Conservation (phyloP, 2,797 vertebrate species). For the Phoebastria nigripes region DNA sequence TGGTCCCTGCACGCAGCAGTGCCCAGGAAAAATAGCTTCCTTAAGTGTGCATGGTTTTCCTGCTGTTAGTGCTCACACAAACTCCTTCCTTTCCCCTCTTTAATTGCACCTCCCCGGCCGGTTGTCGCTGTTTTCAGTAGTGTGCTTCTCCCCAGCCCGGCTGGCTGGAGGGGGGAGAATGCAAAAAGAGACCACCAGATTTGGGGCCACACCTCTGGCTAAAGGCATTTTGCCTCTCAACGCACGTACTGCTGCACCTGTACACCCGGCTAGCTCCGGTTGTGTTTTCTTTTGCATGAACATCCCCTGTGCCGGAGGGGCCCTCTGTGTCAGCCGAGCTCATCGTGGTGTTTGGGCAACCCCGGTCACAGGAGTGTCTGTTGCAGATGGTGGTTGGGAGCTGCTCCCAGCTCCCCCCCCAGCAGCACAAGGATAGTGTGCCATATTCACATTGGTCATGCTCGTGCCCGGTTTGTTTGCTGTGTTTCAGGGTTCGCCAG, state of each 20-base stretch:
- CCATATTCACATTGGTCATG: accelerated
- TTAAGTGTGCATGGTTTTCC: background rate
- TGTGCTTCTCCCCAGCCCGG: background rate
- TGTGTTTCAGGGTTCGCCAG: constrained; percentile 82
- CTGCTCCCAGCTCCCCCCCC: background rate
- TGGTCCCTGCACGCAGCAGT: background rate
- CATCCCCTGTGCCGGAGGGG: background rate
- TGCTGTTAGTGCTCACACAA: background rate
- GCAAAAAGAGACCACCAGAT: background rate
- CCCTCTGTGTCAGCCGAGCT: background rate
- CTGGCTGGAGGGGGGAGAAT: background rate
- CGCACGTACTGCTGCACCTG: background rate
- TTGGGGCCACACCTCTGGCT: background rate
- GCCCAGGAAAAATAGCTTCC: background rate
- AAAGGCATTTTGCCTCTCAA: background rate
- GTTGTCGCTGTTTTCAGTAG: background rate
- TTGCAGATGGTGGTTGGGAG: accelerated
- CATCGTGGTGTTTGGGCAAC: accelerated
- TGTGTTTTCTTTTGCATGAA: background rate
- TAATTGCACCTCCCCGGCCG: background rate
- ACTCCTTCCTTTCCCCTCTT: background rate
- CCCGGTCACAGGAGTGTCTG: accelerated
- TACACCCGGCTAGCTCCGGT: accelerated
- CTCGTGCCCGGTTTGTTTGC: background rate
- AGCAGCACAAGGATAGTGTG: accelerated